A percentile compares a stretch with the other conserved stretches of the same genome.
phyloP scores from a whole-genome alignment of 2,888 invertebrate species.

The Axea sp. region DNA sequence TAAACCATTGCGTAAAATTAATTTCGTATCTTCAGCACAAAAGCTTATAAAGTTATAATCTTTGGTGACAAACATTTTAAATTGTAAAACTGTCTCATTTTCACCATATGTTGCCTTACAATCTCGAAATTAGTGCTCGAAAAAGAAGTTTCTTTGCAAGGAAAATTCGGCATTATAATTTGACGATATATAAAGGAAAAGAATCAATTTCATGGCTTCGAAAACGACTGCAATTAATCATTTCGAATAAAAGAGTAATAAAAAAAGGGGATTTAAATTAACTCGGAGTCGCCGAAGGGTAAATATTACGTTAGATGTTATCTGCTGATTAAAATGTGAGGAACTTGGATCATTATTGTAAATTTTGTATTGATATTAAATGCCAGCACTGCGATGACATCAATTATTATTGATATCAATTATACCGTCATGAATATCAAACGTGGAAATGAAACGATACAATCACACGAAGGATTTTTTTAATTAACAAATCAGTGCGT shows the following conservation, averaged over 20 bases:
- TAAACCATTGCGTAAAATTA: too few relatives aligned
- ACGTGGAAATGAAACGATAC: not conserved
- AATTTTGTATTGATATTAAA: constrained; percentile 27
- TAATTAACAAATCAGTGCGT: constrained; percentile 34
- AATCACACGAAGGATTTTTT: constrained; percentile 8
- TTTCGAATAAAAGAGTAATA: not conserved
- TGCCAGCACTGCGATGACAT: constrained; percentile 13
- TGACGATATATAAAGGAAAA: too few relatives aligned
- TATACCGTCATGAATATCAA: constrained; percentile 11
- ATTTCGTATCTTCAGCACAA: too few relatives aligned
- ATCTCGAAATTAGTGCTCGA: too few relatives aligned
- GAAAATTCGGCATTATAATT: too few relatives aligned
- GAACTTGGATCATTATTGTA: constrained; percentile 13
- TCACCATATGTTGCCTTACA: too few relatives aligned
- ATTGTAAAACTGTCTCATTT: too few relatives aligned
- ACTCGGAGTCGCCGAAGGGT: constrained; percentile 1
- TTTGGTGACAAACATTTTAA: too few relatives aligned
- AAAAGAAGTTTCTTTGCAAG: too few relatives aligned
- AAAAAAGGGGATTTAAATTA: constrained; percentile 7
- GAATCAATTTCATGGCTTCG: not conserved
- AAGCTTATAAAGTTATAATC: too few relatives aligned
- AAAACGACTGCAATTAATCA: constrained; percentile 7
- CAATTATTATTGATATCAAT: constrained; percentile 37
- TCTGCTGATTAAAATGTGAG: constrained; percentile 21
- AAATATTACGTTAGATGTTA: constrained; percentile 6